Conservation (phyloP, 2,113 vertebrate species). For the Mobula hypostoma region DNA sequence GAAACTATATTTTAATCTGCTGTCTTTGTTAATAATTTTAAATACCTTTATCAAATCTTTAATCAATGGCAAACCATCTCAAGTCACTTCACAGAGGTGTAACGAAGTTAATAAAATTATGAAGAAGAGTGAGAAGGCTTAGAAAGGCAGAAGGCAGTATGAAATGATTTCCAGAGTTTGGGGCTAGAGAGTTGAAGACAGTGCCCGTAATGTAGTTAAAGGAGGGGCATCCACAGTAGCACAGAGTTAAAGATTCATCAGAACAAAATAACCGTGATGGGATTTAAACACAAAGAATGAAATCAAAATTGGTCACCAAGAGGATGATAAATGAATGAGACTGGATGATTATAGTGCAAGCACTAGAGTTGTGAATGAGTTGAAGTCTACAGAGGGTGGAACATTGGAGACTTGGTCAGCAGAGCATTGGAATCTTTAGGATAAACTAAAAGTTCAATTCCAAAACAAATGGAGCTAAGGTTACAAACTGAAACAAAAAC, state of each 20-base stretch:
- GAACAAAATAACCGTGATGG: not conserved
- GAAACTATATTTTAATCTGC: not conserved
- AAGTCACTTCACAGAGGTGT: not conserved
- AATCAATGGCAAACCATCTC: not conserved
- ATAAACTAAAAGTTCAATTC: not conserved
- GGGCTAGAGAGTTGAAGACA: not conserved
- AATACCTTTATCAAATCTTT: not conserved
- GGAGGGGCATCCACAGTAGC: not conserved
- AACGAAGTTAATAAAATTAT: not conserved
- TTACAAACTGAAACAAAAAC: too few species aligned
- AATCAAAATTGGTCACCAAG: not conserved
- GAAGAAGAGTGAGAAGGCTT: not conserved
- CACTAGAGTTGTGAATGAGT: not conserved
- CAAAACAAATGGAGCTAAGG: not conserved
- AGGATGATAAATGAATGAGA: not conserved
- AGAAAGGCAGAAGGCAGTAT: not conserved
- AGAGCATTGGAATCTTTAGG: not conserved
- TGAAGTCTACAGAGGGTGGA: not conserved
- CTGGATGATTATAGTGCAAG: not conserved
- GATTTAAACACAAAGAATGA: not conserved
- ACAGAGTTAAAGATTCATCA: not conserved
- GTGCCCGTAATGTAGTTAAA: not conserved
- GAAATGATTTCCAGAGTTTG: not conserved
- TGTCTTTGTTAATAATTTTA: not conserved
- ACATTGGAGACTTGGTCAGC: not conserved